phyloP scores from a whole-genome alignment of 2,113 vertebrate genomes.

The Cebus imitator region DNA sequence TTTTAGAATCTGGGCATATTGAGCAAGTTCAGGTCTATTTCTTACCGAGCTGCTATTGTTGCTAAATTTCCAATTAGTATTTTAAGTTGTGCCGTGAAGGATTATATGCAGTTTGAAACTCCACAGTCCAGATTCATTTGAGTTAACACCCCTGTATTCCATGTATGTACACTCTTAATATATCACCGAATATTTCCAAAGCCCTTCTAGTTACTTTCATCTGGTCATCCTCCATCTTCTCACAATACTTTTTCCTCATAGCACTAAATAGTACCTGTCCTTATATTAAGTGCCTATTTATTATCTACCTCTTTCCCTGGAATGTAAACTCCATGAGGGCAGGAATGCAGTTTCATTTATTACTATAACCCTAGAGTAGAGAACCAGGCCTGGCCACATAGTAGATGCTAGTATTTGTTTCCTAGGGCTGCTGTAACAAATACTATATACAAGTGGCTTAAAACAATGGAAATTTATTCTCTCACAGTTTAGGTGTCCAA shows the following conservation, averaged over 20 bases:
- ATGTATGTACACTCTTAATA: neutral
- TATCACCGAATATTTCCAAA: neutral
- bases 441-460: neutral
- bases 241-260: neutral
- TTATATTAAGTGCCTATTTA: neutral
- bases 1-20: neutral
- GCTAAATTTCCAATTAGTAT: neutral
- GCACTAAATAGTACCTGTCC: neutral
- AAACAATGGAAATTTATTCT: neutral
- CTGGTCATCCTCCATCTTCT: neutral
- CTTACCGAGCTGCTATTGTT: neutral
- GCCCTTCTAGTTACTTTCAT: neutral
- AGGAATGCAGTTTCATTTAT: neutral
- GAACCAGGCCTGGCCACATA: neutral
- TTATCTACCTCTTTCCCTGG: neutral
- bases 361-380: neutral
- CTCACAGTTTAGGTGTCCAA: neutral
- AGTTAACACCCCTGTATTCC: neutral
- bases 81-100: neutral
- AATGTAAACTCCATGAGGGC: neutral
- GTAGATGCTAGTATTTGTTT: neutral
- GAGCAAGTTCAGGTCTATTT: neutral
- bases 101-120: neutral
- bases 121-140: neutral
- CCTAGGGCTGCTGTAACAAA: neutral